These are phyloP conservation scores for Pimephales promelas DNA, from an alignment of 2,113 vertebrate genomes.

Conservation along the genomic window DNA sequence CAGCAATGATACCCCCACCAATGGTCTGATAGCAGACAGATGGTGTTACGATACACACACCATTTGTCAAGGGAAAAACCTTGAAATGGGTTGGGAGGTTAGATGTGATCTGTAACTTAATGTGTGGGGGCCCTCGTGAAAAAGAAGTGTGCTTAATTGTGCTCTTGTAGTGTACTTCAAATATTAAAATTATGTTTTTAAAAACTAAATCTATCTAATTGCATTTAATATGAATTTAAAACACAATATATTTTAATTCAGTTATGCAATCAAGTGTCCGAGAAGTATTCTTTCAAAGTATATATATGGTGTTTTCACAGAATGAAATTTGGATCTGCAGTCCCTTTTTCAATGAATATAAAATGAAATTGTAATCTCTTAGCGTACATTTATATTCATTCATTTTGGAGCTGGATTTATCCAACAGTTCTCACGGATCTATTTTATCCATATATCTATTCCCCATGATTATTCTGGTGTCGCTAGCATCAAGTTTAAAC, in stretches of 20 bases:
- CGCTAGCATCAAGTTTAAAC: neutral
- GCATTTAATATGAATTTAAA: too few relatives aligned
- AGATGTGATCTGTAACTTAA: neutral
- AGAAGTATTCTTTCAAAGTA: too few relatives aligned
- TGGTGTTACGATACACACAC: conserved; percentile 62
- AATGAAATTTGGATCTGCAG: neutral
- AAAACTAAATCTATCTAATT: neutral
- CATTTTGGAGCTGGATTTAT: neutral
- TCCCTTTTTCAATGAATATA: neutral
- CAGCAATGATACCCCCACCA: conserved; percentile 67
- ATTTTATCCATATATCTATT: neutral
- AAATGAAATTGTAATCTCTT: neutral
- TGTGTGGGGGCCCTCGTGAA: neutral
- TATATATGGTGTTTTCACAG: neutral
- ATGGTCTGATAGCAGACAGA: conserved; percentile 69
- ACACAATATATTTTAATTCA: too few relatives aligned
- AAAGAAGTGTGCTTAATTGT: neutral
- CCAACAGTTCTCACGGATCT: neutral
- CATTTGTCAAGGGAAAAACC: conserved; percentile 58
- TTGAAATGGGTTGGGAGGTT: neutral
- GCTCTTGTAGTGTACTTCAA: neutral
- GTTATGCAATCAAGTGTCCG: too few relatives aligned
- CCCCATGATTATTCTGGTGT: neutral
- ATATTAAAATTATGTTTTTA: neutral
- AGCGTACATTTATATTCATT: neutral